Evolutionary conservation across 2,113 vertebrate species (phyloP).

Genomic region (Labeo rohita): DNA sequence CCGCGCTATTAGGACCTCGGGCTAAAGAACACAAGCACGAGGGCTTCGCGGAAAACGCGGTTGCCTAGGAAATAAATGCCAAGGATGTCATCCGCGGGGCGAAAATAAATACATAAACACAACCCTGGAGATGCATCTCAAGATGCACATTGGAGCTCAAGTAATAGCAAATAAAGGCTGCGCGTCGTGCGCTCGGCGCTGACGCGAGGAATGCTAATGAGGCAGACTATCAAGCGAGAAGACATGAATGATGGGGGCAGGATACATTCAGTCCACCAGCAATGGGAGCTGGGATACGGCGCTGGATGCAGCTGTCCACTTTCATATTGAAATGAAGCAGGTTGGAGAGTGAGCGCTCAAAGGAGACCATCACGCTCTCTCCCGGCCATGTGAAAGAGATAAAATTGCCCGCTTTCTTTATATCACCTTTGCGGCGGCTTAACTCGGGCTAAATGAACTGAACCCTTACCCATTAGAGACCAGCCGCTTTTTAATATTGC

Average conservation of each 20-base stretch:
- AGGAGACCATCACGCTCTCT: constrained; percentile 37
- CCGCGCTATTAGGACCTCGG: constrained; percentile 3
- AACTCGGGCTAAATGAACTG: background rate
- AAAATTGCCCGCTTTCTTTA: background rate
- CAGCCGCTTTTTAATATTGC: background rate
- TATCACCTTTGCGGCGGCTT: background rate
- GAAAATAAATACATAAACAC: constrained; percentile 9
- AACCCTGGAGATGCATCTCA: background rate
- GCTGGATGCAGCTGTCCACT: constrained; percentile 53
- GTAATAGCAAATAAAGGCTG: constrained; percentile 28
- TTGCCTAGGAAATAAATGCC: constrained; percentile 47
- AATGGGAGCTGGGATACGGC: constrained; percentile 30
- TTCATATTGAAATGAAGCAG: constrained; percentile 60
- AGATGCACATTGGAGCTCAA: background rate
- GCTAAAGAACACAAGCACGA: constrained; percentile 19
- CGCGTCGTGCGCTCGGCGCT: background rate
- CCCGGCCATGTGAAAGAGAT: constrained; percentile 33
- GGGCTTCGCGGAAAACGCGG: constrained; percentile 44
- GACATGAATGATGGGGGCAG: constrained; percentile 39
- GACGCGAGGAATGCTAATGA: constrained; percentile 48
- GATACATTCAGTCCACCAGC: constrained; percentile 34
- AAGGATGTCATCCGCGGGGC: background rate
- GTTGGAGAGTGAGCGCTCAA: constrained; percentile 21
- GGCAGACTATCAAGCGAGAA: constrained; percentile 29
- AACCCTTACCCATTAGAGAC: constrained; percentile 14